Percentiles rank a stretch among this genome's conserved stretches.
phyloP scores from a whole-genome alignment of 2,113 vertebrate genomes.

The Asarcornis scutulata region DNA sequence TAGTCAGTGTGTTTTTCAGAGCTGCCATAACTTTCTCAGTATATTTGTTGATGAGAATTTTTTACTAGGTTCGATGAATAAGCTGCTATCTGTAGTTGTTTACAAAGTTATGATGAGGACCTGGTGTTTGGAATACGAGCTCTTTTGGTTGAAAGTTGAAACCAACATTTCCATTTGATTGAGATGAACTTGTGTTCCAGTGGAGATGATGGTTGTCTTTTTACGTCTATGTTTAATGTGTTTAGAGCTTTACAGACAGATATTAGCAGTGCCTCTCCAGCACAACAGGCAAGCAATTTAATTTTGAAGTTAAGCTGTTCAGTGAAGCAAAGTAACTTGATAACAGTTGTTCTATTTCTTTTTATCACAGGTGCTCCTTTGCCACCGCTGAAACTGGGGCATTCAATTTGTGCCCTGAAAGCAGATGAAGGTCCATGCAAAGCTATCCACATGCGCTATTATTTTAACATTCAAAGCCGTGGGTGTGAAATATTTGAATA shows the following conservation, averaged over 20 bases:
- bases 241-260: neutral
- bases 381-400: conserved; percentile 68
- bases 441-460: conserved; percentile 80
- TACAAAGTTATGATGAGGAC: neutral
- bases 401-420: conserved; percentile 84
- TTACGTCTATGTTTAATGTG: neutral
- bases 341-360: neutral
- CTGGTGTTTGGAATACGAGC: neutral
- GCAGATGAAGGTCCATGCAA: conserved; percentile 85
- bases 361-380: conserved; percentile 33
- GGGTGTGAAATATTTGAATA: conserved; percentile 86
- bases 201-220: neutral
- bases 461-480: conserved; percentile 81
- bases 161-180: neutral
- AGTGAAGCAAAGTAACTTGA: neutral
- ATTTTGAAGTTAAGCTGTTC: neutral
- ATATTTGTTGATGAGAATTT: neutral
- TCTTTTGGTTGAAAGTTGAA: neutral
- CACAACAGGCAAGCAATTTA: neutral
- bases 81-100: rapidly evolving
- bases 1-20: neutral
- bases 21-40: neutral
- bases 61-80: neutral
- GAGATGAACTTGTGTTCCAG: neutral
- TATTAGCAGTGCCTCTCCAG: neutral